These are phyloP conservation scores for Nothocercus julius DNA, from an alignment of 2,113 vertebrate genomes.

Conservation along the genomic window DNA sequence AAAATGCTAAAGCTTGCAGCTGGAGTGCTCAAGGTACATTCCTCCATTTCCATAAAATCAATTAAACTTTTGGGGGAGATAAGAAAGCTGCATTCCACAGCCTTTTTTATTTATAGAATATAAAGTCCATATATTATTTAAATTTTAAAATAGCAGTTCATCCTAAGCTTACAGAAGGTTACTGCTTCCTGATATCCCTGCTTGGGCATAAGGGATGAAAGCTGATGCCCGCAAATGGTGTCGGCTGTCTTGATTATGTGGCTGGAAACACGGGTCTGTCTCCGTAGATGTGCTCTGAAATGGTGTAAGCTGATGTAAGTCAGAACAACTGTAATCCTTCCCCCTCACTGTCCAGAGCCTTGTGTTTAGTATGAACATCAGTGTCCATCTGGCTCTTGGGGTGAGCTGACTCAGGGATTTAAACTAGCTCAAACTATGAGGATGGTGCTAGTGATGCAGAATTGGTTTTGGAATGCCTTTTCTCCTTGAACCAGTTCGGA, in stretches of 20 bases:
- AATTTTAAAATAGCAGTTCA: constrained; percentile 19
- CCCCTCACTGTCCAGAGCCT: neutral
- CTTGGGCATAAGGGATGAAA: neutral
- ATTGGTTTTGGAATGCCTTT: neutral
- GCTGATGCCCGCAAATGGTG: neutral
- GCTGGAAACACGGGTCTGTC: neutral
- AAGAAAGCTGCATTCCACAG: constrained; percentile 7
- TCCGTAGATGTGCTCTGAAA: neutral
- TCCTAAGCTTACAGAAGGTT: neutral
- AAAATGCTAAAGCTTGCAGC: neutral
- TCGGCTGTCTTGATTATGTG: neutral
- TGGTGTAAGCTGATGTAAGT: neutral
- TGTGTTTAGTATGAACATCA: neutral
- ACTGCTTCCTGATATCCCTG: neutral
- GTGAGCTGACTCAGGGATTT: neutral
- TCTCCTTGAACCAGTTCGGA: neutral
- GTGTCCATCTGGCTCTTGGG: neutral
- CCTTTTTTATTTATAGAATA: neutral
- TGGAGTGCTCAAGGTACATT: constrained; percentile 1
- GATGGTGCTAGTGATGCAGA: neutral
- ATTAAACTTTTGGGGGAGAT: constrained; percentile 31
- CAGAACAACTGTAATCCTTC: neutral
- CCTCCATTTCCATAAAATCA: constrained; percentile 55
- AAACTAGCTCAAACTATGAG: neutral
- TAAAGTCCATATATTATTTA: neutral